Percentiles rank a stretch among this genome's conserved stretches.
phyloP scores from a whole-genome alignment of 2,113 vertebrate species.

The Myiagra hebetior region DNA sequence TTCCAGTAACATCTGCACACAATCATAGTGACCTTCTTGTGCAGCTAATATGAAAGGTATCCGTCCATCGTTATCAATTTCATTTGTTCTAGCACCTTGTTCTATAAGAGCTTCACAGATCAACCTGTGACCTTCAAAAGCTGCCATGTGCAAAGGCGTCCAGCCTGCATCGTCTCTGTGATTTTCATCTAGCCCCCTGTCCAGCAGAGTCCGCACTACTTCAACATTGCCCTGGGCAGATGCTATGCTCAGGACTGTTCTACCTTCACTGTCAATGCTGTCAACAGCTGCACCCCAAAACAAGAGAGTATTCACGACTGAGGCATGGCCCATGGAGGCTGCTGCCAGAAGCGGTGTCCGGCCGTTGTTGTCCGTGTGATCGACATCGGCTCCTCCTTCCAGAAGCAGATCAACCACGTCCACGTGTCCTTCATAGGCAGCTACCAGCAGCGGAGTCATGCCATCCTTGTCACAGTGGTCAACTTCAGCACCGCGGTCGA shows the following conservation, averaged over 20 bases:
- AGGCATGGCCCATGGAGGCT: constrained; percentile 96
- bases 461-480: constrained; percentile 98
- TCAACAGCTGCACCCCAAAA: constrained; percentile 98
- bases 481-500: constrained; percentile 92
- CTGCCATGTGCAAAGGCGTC: constrained; percentile 97
- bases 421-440: constrained; percentile 95
- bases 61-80: constrained; percentile 94
- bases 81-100: constrained; percentile 93
- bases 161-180: constrained; percentile 96
- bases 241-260: constrained; percentile 95
- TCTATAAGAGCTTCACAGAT: constrained; percentile 96
- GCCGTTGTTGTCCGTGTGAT: constrained; percentile 95
- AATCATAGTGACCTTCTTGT: constrained; percentile 97
- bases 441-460: constrained; percentile 96
- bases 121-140: constrained; percentile 93
- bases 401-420: constrained; percentile 95
- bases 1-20: constrained; percentile 91
- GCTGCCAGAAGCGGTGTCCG: constrained; percentile 95
- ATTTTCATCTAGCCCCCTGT: constrained; percentile 96
- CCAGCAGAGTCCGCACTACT: constrained; percentile 95
- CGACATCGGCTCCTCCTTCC: constrained; percentile 94
- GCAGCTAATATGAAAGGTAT: constrained; percentile 90
- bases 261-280: constrained; percentile 94
- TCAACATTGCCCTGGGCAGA: constrained; percentile 97
- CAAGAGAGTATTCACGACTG: constrained; percentile 91